These are phyloP conservation scores for Limonius californicus DNA, from an alignment of 1,140 invertebrate genomes.

Conservation along the genomic window DNA sequence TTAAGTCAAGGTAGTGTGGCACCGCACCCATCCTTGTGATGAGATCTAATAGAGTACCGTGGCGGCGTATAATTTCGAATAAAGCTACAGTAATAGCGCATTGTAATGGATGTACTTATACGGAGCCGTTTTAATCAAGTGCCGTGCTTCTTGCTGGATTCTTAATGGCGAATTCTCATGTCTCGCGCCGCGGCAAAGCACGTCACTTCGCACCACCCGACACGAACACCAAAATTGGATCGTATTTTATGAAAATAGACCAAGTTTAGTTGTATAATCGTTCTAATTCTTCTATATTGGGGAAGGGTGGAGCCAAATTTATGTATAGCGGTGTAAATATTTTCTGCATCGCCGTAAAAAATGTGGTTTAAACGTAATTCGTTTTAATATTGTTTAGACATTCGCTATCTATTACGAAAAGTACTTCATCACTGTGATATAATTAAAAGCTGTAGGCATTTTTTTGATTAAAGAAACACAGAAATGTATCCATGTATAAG, in stretches of 20 bases:
- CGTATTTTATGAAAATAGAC: constrained; percentile 14
- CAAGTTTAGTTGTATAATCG: constrained; percentile 6
- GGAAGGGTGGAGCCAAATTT: no score
- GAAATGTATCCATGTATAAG: no score
- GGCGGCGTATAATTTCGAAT: constrained; percentile 30
- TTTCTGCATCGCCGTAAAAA: no score
- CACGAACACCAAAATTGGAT: constrained; percentile 14
- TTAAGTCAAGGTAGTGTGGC: constrained; percentile 3
- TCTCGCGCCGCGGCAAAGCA: constrained; percentile 22
- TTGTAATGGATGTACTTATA: constrained; percentile 36
- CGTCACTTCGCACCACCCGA: constrained; percentile 22
- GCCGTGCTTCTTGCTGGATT: constrained; percentile 33
- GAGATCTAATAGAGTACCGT: constrained; percentile 23
- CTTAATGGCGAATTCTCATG: constrained; percentile 35
- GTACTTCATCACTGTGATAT: no score
- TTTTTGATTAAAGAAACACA: no score
- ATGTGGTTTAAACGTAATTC: no score
- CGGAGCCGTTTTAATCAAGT: constrained; percentile 35
- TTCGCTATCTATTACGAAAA: no score
- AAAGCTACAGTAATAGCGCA: constrained; percentile 26
- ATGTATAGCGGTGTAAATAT: no score
- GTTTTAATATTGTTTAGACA: no score
- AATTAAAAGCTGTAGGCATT: no score
- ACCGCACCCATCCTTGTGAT: constrained; percentile 20
- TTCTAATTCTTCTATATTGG: constrained; percentile 7